Conservation (phyloP, 2,888 invertebrate genomes). For the Volucella zonaria region DNA sequence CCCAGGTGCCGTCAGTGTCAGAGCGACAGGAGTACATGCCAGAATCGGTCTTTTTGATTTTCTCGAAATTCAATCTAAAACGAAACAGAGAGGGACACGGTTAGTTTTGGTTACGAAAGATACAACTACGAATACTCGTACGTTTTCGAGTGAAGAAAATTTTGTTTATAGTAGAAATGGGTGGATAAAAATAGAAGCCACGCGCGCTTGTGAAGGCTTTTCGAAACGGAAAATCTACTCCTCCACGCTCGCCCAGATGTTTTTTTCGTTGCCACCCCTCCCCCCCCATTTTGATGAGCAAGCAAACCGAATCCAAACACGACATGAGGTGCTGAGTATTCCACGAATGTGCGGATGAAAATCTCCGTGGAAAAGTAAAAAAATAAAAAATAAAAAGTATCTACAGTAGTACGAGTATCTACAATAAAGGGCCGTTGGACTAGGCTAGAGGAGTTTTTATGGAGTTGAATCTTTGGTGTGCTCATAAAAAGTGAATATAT, state of each 20-base stretch:
- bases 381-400: constrained; percentile 39
- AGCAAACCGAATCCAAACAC: constrained; percentile 52
- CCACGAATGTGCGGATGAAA: constrained; percentile 50
- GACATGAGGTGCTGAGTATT: constrained; percentile 48
- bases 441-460: constrained; percentile 45
- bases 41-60: constrained; percentile 76
- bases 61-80: constrained; percentile 75
- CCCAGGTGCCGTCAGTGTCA: constrained; percentile 76
- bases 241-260: constrained; percentile 57
- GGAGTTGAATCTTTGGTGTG: constrained; percentile 38
- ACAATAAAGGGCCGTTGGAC: constrained; percentile 24
- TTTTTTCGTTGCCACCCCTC: constrained; percentile 12
- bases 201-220: constrained; percentile 36
- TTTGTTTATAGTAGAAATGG: constrained; percentile 63
- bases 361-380: constrained; percentile 62
- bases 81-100: constrained; percentile 28
- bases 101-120: constrained; percentile 51
- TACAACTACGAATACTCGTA: constrained; percentile 30
- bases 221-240: constrained; percentile 47
- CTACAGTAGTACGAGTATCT: constrained; percentile 26
- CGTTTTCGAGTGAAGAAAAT: background rate
- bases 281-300: constrained; percentile 22
- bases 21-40: constrained; percentile 79
- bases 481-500: constrained; percentile 60
- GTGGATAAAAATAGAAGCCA: constrained; percentile 64